A percentile compares a stretch with the other conserved stretches of the same genome.
Evolutionary conservation across 2,797 vertebrate species (phyloP).

Genomic region (Lycodopsis pacificus): DNA sequence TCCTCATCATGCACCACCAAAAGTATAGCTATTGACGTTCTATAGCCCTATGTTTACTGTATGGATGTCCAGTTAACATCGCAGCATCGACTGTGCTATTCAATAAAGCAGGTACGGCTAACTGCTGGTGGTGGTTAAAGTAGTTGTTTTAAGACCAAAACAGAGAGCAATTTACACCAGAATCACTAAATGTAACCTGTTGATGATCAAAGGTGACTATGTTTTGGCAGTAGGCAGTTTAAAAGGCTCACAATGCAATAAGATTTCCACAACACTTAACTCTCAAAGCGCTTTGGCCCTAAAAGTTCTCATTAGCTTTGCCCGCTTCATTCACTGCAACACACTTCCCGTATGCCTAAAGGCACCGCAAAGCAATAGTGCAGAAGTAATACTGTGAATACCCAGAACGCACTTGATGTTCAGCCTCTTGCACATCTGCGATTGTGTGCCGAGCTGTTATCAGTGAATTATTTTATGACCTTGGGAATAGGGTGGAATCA

Average conservation of each 20-base stretch:
- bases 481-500: slow-evolving; percentile 67
- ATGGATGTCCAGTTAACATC: slow-evolving; percentile 34
- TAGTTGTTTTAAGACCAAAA: slow-evolving; percentile 27
- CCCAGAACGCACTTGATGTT: slow-evolving; percentile 69
- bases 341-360: slow-evolving; percentile 66
- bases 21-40: slow-evolving; percentile 31
- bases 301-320: slow-evolving; percentile 68
- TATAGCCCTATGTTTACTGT: slow-evolving; percentile 9
- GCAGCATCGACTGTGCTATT: slow-evolving; percentile 18
- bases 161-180: slow-evolving; percentile 16
- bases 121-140: slow-evolving; percentile 35
- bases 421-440: slow-evolving; percentile 75
- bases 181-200: slow-evolving; percentile 19
- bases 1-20: slow-evolving; percentile 30
- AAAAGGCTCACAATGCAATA: slow-evolving; percentile 47
- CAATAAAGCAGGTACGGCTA: slow-evolving; percentile 15
- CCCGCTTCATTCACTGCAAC: slow-evolving; percentile 58
- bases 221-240: slow-evolving; percentile 54
- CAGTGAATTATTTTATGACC: slow-evolving; percentile 74
- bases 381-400: slow-evolving; percentile 77
- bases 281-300: slow-evolving; percentile 55
- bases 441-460: slow-evolving; percentile 71
- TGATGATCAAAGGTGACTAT: slow-evolving; percentile 45
- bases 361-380: slow-evolving; percentile 70
- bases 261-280: slow-evolving; percentile 62